These are phyloP conservation scores for Tetheella fluctuosa DNA, from an alignment of 2,888 invertebrate genomes.

Conservation along the genomic window DNA sequence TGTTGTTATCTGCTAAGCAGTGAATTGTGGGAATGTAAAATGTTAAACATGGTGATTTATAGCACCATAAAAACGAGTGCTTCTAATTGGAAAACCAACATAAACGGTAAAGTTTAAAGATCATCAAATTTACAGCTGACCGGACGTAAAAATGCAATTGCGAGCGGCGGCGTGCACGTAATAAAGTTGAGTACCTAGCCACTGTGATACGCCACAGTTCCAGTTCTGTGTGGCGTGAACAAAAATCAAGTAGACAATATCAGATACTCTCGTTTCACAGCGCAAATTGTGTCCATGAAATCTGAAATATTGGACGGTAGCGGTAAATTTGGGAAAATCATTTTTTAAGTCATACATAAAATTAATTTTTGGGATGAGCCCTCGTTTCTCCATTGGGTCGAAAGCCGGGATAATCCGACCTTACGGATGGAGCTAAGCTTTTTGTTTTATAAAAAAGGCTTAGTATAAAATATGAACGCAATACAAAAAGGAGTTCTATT, in stretches of 20 bases:
- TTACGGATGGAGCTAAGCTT: conserved; percentile 9
- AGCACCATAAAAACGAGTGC: conserved; percentile 30
- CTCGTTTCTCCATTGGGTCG: conserved; percentile 14
- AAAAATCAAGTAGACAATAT: conserved; percentile 6
- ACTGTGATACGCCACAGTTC: conserved; percentile 4
- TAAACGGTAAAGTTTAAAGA: conserved; percentile 48
- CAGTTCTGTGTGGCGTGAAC: neutral
- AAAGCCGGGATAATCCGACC: conserved; percentile 8
- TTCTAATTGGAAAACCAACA: conserved; percentile 49
- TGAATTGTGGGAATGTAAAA: no score
- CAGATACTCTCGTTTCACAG: neutral
- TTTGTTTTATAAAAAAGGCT: neutral
- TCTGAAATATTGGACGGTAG: conserved; percentile 1
- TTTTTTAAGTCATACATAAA: conserved; percentile 32
- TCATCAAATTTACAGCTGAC: conserved; percentile 49
- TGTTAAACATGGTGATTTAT: conserved; percentile 20
- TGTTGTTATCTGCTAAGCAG: no score
- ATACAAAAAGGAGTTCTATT: neutral
- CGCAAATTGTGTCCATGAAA: conserved; percentile 6
- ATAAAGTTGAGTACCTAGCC: conserved; percentile 25
- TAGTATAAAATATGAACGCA: neutral
- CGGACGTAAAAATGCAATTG: conserved; percentile 39
- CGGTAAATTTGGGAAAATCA: conserved; percentile 21
- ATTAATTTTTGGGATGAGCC: conserved; percentile 30
- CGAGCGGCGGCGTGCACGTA: conserved; percentile 27